Percentiles rank a stretch among this genome's conserved stretches.
phyloP scores from a whole-genome alignment of 1,140 invertebrate genomes.

The Capitella teleta region DNA sequence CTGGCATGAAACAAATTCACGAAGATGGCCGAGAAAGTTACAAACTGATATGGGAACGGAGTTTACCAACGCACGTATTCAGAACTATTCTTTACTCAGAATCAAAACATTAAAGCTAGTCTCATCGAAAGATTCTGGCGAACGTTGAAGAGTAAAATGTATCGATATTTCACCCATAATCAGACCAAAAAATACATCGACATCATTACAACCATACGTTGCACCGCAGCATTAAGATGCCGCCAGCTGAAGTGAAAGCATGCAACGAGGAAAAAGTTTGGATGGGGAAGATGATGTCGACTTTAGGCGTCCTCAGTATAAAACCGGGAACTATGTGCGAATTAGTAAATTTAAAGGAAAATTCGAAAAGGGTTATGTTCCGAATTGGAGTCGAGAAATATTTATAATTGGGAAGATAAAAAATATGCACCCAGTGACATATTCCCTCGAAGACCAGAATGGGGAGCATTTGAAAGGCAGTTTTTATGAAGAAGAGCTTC shows the following conservation, averaged over 20 bases:
- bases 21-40: conserved; percentile 5
- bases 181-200: conserved; percentile 38
- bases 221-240: conserved; percentile 39
- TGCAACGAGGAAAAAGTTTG: background rate
- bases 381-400: conserved; percentile 13
- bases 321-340: conserved; percentile 23
- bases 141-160: conserved; percentile 42
- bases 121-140: conserved; percentile 43
- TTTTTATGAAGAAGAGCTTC: conserved; percentile 14
- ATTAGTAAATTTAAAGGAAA: conserved; percentile 9
- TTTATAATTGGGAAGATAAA: conserved; percentile 8
- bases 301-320: conserved; percentile 18
- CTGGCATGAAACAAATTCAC: conserved; percentile 15
- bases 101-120: conserved; percentile 37
- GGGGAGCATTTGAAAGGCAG: conserved; percentile 6
- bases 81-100: conserved; percentile 17
- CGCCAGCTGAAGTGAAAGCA: conserved; percentile 28
- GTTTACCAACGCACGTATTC: conserved; percentile 12
- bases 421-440: background rate
- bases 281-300: conserved; percentile 10
- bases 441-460: conserved; percentile 4
- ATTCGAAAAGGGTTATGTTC: conserved; percentile 15
- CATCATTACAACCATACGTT: conserved; percentile 41
- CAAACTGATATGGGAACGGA: conserved; percentile 10
- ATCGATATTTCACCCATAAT: conserved; percentile 36